Evolutionary conservation across 1,140 invertebrate genomes (phyloP).

Genomic region (Vollenhovia emeryi): DNA sequence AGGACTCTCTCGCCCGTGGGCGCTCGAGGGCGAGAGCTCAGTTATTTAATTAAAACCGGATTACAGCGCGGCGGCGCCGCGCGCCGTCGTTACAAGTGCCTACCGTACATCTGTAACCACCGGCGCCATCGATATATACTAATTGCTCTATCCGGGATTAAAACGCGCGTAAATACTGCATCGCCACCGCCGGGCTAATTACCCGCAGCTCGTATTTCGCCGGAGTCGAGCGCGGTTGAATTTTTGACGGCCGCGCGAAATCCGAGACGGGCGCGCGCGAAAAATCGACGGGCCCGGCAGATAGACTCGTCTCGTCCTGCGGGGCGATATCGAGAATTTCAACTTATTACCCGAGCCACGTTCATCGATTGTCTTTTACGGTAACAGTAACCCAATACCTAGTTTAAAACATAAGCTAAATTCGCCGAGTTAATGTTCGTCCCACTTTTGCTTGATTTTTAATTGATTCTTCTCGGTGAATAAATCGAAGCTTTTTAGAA

Average conservation of each 20-base stretch:
- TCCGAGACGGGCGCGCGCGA: neutral
- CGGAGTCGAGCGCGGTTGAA: slow-evolving; percentile 5
- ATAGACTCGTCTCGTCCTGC: neutral
- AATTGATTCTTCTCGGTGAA: neutral
- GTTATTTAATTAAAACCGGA: slow-evolving; percentile 84
- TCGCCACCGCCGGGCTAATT: slow-evolving; percentile 67
- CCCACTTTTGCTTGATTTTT: neutral
- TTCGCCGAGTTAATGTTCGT: neutral
- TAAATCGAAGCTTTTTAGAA: neutral
- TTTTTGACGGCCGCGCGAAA: slow-evolving; percentile 20
- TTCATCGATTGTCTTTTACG: neutral
- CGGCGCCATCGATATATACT: slow-evolving; percentile 71
- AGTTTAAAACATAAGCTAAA: neutral
- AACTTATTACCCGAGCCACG: neutral
- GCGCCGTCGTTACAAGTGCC: slow-evolving; percentile 50
- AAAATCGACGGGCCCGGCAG: slow-evolving; percentile 2
- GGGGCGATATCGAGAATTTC: neutral
- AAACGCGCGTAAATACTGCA: slow-evolving; percentile 73
- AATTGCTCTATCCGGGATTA: slow-evolving; percentile 79
- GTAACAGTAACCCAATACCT: neutral
- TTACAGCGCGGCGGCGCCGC: slow-evolving; percentile 72
- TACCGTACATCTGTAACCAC: slow-evolving; percentile 68
- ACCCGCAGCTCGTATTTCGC: slow-evolving; percentile 60
- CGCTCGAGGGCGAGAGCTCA: slow-evolving; percentile 55
- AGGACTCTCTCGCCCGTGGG: slow-evolving; percentile 1